Percentiles rank a stretch among this genome's conserved stretches.
Evolutionary conservation across 2,113 vertebrate genomes (phyloP).

Genomic region (Macaca nemestrina): DNA sequence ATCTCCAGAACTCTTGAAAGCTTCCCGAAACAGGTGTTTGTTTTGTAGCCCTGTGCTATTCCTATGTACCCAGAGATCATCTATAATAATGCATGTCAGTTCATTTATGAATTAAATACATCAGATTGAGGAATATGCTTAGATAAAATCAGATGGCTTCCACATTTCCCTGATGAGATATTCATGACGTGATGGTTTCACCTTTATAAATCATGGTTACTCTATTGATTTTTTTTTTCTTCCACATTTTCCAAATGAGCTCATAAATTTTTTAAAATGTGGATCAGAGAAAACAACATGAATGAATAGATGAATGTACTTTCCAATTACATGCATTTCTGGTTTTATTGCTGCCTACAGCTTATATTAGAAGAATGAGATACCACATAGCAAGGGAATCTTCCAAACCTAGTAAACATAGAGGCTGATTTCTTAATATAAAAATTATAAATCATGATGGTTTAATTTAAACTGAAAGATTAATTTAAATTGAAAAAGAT

Average conservation of each 20-base stretch:
- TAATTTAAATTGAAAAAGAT: conserved; percentile 35
- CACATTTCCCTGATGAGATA: conserved; percentile 74
- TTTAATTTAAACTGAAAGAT: conserved; percentile 53
- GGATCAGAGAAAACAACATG: conserved; percentile 72
- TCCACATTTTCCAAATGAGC: conserved; percentile 72
- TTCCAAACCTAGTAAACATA: conserved; percentile 22
- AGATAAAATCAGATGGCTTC: conserved; percentile 65
- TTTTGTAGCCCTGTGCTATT: conserved; percentile 24
- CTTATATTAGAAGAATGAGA: conserved; percentile 43
- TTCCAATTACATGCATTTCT: conserved; percentile 72
- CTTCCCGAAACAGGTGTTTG: neutral
- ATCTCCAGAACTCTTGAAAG: neutral
- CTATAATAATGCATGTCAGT: conserved; percentile 41
- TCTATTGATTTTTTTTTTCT: conserved; percentile 69
- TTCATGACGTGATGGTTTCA: conserved; percentile 63
- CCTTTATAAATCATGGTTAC: conserved; percentile 77
- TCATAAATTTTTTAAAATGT: conserved; percentile 74
- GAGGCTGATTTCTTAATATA: conserved; percentile 61
- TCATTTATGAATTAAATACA: conserved; percentile 74
- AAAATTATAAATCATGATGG: conserved; percentile 42
- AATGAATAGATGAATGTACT: conserved; percentile 69
- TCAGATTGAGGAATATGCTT: conserved; percentile 62
- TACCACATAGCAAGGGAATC: neutral
- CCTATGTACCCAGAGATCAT: conserved; percentile 7
- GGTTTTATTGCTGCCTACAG: conserved; percentile 61